Evolutionary conservation across 2,888 invertebrate species (phyloP).

Genomic region (Napeogenes sylphis): DNA sequence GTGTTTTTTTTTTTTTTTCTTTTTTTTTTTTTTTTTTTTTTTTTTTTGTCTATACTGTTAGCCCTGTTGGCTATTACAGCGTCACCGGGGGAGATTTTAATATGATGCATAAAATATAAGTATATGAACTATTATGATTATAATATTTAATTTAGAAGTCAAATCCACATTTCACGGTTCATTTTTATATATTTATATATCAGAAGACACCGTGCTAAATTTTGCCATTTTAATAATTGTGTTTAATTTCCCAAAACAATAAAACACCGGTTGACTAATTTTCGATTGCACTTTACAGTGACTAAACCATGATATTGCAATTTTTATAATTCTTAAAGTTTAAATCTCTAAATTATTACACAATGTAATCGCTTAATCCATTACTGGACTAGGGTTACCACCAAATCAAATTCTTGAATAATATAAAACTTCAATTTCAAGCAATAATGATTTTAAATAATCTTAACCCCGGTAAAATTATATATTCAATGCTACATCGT

Average conservation of each 20-base stretch:
- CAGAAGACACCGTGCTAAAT: too few relatives aligned
- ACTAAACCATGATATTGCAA: slow-evolving; percentile 4
- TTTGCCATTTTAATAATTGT: not conserved
- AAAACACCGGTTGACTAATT: not conserved
- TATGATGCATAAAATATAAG: too few relatives aligned
- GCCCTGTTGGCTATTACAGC: too few relatives aligned
- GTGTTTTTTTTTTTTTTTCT: too few relatives aligned
- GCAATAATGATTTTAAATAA: not conserved
- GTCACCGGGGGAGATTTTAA: too few relatives aligned
- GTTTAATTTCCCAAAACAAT: not conserved
- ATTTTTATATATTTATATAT: too few relatives aligned
- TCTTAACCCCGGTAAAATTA: not conserved
- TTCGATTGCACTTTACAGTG: not conserved
- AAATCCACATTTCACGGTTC: too few relatives aligned
- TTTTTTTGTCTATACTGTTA: too few relatives aligned
- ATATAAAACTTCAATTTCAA: not conserved
- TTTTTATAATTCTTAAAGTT: slow-evolving; percentile 2
- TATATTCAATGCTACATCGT: too few relatives aligned
- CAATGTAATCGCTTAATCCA: not conserved
- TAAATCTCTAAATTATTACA: slow-evolving; percentile 1
- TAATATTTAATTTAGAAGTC: too few relatives aligned
- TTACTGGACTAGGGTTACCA: not conserved
- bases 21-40: too few relatives aligned
- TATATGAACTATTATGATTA: too few relatives aligned
- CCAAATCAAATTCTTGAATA: not conserved